Conservation (phyloP, 2,797 vertebrate species). For the Orestias chungarensis region DNA sequence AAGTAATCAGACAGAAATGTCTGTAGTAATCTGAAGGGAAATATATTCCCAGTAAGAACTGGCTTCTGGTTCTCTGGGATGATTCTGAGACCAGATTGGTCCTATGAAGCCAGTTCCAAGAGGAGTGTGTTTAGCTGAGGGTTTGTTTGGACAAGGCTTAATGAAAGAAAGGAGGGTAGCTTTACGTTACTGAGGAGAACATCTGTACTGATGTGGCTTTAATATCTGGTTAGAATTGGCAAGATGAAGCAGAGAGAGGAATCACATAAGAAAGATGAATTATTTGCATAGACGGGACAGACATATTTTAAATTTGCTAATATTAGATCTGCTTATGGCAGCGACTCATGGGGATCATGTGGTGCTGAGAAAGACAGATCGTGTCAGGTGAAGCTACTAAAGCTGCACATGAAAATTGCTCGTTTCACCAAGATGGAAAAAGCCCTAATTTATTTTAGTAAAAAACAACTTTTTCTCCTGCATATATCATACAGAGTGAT, state of each 20-base stretch:
- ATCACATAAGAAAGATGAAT: too few species aligned
- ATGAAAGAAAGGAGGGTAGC: constrained; percentile 28
- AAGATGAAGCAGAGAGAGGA: not conserved
- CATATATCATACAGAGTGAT: too few species aligned
- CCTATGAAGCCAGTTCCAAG: not conserved
- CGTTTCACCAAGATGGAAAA: not conserved
- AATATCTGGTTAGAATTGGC: constrained; percentile 15
- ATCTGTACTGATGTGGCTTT: constrained; percentile 14
- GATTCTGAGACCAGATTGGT: not conserved
- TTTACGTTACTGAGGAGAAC: constrained; percentile 1
- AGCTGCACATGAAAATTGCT: not conserved
- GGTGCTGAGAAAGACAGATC: not conserved
- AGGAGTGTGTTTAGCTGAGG: constrained; percentile 37
- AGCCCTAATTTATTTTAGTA: too few species aligned
- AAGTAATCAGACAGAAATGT: constrained; percentile 52
- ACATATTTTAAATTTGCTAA: not conserved
- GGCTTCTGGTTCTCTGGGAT: not conserved
- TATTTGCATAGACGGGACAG: not conserved
- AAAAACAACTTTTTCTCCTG: too few species aligned
- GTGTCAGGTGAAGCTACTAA: not conserved
- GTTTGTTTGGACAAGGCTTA: constrained; percentile 39
- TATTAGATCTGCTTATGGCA: not conserved
- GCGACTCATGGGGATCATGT: not conserved
- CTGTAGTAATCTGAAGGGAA: constrained; percentile 48
- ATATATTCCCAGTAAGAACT: constrained; percentile 25